Conservation (phyloP, 1,140 invertebrate species). For the Conus betulinus region DNA sequence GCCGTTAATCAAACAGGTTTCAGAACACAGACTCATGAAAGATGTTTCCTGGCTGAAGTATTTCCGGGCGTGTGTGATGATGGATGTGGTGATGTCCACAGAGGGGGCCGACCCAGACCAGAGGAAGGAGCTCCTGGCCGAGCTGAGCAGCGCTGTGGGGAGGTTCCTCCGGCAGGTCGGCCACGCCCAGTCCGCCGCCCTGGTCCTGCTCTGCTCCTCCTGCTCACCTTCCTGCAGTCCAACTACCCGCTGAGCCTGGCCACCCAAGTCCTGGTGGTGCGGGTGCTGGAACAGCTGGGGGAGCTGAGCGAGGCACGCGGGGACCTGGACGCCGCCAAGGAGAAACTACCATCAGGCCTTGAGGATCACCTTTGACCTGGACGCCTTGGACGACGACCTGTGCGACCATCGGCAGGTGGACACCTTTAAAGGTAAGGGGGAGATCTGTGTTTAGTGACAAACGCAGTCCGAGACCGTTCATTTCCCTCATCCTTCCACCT, state of each 20-base stretch:
- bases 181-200: background rate
- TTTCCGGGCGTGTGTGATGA: no score
- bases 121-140: conserved; percentile 10
- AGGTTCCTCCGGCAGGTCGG: conserved; percentile 37
- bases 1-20: no score
- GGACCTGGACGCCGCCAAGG: conserved; percentile 47
- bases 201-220: background rate
- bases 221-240: conserved; percentile 8
- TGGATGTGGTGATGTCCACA: background rate
- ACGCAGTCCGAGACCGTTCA: background rate
- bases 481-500: background rate
- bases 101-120: background rate
- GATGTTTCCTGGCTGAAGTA: no score
- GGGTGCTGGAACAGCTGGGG: conserved; percentile 60
- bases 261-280: conserved; percentile 50
- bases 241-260: conserved; percentile 58
- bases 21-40: no score
- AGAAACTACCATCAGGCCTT: conserved; percentile 60
- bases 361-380: conserved; percentile 53
- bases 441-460: background rate
- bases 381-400: conserved; percentile 47
- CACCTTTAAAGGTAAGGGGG: conserved; percentile 56
- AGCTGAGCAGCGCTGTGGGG: conserved; percentile 39
- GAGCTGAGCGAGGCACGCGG: conserved; percentile 44
- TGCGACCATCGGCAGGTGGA: conserved; percentile 44